A percentile compares a stretch with the other conserved stretches of the same genome.
phyloP scores from a whole-genome alignment of 2,797 vertebrate genomes.

The Megaceryle alcyon region DNA sequence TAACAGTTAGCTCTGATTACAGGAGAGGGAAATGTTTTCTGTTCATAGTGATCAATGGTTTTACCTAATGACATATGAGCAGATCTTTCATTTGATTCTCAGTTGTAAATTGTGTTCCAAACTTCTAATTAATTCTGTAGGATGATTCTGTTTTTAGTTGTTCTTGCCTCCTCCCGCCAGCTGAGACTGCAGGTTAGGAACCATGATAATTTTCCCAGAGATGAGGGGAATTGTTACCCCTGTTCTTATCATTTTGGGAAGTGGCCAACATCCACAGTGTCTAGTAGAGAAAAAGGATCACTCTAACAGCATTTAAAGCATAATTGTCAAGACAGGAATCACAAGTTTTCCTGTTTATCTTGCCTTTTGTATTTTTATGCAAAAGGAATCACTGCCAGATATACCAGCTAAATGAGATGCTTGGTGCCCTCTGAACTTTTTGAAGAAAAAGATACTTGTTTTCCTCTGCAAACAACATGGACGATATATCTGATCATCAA shows the following conservation, averaged over 20 bases:
- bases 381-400: not conserved
- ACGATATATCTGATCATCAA: not conserved
- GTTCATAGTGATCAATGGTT: not conserved
- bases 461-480: not conserved
- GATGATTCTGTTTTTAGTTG: not conserved
- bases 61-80: not conserved
- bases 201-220: not conserved
- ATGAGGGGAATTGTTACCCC: not conserved
- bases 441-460: not conserved
- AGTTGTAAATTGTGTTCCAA: not conserved
- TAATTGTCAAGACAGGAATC: not conserved
- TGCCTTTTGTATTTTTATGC: not conserved
- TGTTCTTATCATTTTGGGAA: not conserved
- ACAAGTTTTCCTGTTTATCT: not conserved
- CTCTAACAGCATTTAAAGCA: not conserved
- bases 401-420: not conserved
- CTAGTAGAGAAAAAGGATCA: not conserved
- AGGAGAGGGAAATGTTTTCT: not conserved
- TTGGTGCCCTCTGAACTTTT: not conserved
- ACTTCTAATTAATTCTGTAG: not conserved
- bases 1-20: not conserved
- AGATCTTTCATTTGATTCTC: not conserved
- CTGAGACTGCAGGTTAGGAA: not conserved
- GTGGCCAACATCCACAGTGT: not conserved
- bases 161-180: accelerated